phyloP scores from a whole-genome alignment of 2,113 vertebrate genomes.

The Seriola aureovittata region DNA sequence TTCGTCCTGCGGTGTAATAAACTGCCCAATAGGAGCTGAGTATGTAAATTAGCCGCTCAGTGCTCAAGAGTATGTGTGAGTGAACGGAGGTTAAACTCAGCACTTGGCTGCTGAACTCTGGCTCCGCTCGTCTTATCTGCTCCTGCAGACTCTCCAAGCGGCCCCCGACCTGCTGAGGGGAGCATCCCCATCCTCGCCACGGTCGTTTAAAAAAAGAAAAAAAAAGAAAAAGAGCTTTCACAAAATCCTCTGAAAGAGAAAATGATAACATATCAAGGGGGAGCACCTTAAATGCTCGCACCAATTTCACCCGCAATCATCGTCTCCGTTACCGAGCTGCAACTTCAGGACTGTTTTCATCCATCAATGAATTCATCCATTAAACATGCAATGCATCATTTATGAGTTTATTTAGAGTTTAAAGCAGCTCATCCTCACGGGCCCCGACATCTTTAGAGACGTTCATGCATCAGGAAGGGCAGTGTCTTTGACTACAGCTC shows the following conservation, averaged over 20 bases:
- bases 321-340: neutral
- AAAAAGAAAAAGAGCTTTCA: conserved; percentile 11
- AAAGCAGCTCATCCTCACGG: neutral
- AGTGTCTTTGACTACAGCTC: conserved; percentile 12
- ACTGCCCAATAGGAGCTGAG: neutral
- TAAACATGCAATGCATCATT: neutral
- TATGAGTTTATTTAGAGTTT: neutral
- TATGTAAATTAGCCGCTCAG: neutral
- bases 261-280: conserved; percentile 15
- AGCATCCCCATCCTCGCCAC: conserved; percentile 27
- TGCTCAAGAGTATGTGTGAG: neutral
- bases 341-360: neutral
- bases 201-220: neutral
- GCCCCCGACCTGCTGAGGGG: conserved; percentile 36
- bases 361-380: conserved; percentile 7
- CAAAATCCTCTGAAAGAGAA: neutral
- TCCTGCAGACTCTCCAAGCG: conserved; percentile 40
- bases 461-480: neutral
- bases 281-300: conserved; percentile 9
- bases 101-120: conserved; percentile 4
- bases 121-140: conserved; percentile 58
- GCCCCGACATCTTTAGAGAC: neutral
- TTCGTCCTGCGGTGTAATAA: neutral
- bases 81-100: conserved; percentile 26
- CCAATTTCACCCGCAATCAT: neutral